Evolutionary conservation across 2,113 vertebrate species (phyloP).

Genomic region (Hypocryptadius cinnamomeus): DNA sequence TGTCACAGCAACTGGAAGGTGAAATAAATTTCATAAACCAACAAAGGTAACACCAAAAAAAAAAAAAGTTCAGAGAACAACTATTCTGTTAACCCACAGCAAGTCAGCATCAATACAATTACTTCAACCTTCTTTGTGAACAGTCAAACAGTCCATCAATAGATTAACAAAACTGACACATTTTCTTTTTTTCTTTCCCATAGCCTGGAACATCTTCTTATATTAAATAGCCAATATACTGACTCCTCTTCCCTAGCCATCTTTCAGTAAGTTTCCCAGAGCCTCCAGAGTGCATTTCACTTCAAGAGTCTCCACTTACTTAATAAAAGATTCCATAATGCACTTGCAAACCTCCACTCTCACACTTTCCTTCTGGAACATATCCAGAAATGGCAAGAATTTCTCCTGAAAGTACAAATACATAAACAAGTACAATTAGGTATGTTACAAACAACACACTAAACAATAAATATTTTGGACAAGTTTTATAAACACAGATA

Average conservation of each 20-base stretch:
- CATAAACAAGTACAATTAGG: not conserved
- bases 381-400: slow-evolving; percentile 94
- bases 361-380: slow-evolving; percentile 98
- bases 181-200: not conserved
- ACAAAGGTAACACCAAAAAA: not conserved
- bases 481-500: not conserved
- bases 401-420: slow-evolving; percentile 79
- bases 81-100: not conserved
- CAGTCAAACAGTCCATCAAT: not conserved
- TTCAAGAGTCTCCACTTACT: slow-evolving; percentile 66
- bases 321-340: slow-evolving; percentile 97
- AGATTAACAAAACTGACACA: not conserved
- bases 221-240: not conserved
- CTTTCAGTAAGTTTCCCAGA: not conserved
- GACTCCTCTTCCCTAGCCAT: not conserved
- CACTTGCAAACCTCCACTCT: slow-evolving; percentile 93
- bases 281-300: not conserved
- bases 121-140: not conserved
- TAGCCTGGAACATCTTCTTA: not conserved
- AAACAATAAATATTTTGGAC: not conserved
- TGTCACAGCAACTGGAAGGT: not conserved
- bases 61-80: not conserved
- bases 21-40: not conserved
- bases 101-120: not conserved
- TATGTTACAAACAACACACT: not conserved